Evolutionary conservation across 2,888 invertebrate genomes (phyloP).

Genomic region (Volucella zonaria): DNA sequence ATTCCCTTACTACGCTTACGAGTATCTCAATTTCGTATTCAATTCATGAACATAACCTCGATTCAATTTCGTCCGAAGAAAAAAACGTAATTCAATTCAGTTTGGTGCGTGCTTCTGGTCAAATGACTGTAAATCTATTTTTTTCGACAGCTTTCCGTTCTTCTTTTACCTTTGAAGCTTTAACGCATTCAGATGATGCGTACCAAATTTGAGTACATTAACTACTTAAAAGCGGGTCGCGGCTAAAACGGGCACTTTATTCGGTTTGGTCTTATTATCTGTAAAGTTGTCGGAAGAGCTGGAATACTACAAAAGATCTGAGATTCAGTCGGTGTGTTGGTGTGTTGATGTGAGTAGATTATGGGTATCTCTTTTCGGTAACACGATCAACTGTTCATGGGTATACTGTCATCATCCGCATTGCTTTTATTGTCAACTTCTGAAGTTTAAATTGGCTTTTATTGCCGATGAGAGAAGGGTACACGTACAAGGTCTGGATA

Average conservation of each 20-base stretch:
- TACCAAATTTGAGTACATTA: conserved; percentile 42
- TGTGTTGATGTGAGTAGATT: not conserved
- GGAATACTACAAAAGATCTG: conserved; percentile 22
- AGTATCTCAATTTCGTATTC: conserved; percentile 35
- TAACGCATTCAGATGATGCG: conserved; percentile 18
- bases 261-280: conserved; percentile 5
- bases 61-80: conserved; percentile 48
- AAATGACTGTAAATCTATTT: conserved; percentile 53
- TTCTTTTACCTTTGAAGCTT: conserved; percentile 17
- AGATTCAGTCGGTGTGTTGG: conserved; percentile 4
- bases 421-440: conserved; percentile 2
- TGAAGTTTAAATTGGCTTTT: conserved; percentile 7
- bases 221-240: conserved; percentile 37
- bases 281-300: conserved; percentile 25
- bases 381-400: conserved; percentile 45
- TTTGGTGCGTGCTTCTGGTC: conserved; percentile 54
- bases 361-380: conserved; percentile 39
- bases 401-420: conserved; percentile 22
- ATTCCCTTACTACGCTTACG: conserved; percentile 13
- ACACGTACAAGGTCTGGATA: not conserved
- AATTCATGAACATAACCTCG: conserved; percentile 44
- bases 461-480: conserved; percentile 4
- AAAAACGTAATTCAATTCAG: conserved; percentile 49
- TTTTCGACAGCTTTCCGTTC: conserved; percentile 20
- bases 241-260: conserved; percentile 15